Evolutionary conservation across 1,140 invertebrate genomes (phyloP).

Genomic region (Harpegnathos saltator): DNA sequence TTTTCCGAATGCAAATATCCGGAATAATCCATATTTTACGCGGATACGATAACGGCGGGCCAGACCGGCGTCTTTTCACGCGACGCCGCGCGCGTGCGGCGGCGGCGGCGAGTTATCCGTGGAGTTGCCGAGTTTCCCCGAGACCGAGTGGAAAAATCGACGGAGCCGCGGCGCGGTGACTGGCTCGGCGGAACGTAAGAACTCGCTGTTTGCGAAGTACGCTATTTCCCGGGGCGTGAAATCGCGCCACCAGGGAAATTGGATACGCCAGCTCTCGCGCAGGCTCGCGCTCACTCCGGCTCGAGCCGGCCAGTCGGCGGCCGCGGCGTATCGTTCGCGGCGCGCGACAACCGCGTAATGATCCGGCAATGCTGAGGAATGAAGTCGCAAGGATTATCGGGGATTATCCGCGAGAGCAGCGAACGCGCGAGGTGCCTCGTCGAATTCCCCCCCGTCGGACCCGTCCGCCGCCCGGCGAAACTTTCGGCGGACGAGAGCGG

Average conservation of each 20-base stretch:
- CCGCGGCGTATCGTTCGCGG: conserved; percentile 16
- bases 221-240: conserved; percentile 30
- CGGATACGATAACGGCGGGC: conserved; percentile 79
- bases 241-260: conserved; percentile 48
- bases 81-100: conserved; percentile 71
- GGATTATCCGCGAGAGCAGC: too few species aligned
- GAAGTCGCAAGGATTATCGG: not conserved
- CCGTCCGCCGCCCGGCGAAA: not conserved
- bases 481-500: not conserved
- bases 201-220: conserved; percentile 59
- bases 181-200: conserved; percentile 43
- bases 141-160: conserved; percentile 1
- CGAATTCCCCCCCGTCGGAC: too few species aligned
- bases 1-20: conserved; percentile 85
- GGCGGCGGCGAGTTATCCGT: conserved; percentile 80
- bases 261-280: conserved; percentile 17
- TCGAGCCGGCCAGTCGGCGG: conserved; percentile 10
- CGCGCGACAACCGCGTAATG: conserved; percentile 1
- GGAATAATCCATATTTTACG: conserved; percentile 86
- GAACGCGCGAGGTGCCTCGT: too few species aligned
- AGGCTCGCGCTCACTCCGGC: not conserved
- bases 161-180: conserved; percentile 8
- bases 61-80: conserved; percentile 58
- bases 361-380: not conserved
- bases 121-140: conserved; percentile 75